These are phyloP conservation scores for Periophthalmodon schlosseri DNA, from an alignment of 2,113 vertebrate species.

Conservation along the genomic window DNA sequence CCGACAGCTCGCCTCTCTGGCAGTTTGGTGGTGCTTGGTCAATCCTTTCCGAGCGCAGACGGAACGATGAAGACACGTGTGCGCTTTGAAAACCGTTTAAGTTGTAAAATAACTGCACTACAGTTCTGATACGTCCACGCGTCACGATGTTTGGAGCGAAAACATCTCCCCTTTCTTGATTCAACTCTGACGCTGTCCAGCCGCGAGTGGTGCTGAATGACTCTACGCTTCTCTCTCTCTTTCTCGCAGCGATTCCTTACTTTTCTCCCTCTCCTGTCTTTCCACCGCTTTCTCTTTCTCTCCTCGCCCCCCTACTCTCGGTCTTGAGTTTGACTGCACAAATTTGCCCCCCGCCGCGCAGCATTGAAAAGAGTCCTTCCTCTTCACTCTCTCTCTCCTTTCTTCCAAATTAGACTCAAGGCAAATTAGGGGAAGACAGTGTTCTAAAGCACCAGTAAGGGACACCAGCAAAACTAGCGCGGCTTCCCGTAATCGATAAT, in stretches of 20 bases:
- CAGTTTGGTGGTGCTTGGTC: conserved; percentile 28
- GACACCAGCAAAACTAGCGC: conserved; percentile 26
- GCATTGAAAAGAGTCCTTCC: conserved; percentile 17
- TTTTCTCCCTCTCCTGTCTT: conserved; percentile 27
- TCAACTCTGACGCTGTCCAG: conserved; percentile 65
- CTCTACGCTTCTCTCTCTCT: conserved; percentile 41
- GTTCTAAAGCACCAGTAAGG: conserved; percentile 14
- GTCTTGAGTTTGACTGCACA: conserved; percentile 41
- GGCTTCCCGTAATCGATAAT: conserved; percentile 34
- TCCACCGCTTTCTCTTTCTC: conserved; percentile 21
- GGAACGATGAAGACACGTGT: conserved; percentile 15
- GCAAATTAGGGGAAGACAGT: not conserved
- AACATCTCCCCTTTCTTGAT: conserved; percentile 23
- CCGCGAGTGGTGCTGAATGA: conserved; percentile 63
- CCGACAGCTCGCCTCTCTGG: conserved; percentile 32
- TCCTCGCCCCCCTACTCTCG: conserved; percentile 19
- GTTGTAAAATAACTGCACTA: not conserved
- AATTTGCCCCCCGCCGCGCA: conserved; percentile 46
- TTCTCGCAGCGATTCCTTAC: conserved; percentile 46
- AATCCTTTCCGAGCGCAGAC: conserved; percentile 12
- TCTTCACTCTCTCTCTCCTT: not conserved
- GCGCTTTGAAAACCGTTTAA: conserved; percentile 2
- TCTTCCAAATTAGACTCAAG: conserved; percentile 17
- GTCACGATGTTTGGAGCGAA: conserved; percentile 22
- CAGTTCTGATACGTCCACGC: not conserved